Evolutionary conservation across 2,113 vertebrate genomes (phyloP), one percentile per base, ranked within the genome.

Genomic region (Pantherophis guttatus): DNA sequence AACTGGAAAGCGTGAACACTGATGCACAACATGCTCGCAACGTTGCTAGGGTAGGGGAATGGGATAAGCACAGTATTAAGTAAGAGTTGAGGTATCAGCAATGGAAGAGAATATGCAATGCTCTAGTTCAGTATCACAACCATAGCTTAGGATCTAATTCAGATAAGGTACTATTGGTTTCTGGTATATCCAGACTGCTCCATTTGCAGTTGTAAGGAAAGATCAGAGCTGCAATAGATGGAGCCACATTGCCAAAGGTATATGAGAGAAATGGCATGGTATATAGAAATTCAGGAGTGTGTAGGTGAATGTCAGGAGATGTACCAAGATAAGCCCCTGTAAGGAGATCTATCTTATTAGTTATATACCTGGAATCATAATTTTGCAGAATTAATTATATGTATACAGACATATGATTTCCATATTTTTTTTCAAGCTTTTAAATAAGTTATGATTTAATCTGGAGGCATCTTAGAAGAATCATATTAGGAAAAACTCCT

Each of bases 21-120:
- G 97, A 98, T 0, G 98, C 98, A 0, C 96, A 98, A 89, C 96
- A 97, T 0, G 97, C 97, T 12, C 98, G 97, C 93, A 97, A 98
- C 33, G 55, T 95, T 2, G 97, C 98, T 24, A 98, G 98, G 98
- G 98, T 99, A 94, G 39, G 86, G 5, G 21, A 81, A 81, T 81
- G 17, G 17, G 33, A n/a, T 15, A 65, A n/a, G 2, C 26, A 9
- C 26, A 33, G 12, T n/a, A 33, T 58, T 62, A 48, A 24, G 52
- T 59, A 59, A 26, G 44, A 10, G 58, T 52, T 23, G 85, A 62
- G 7, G 44, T 26, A 62, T 62, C 39, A 48, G 15, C 86, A 52
- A 33, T 33, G 15, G 33, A 48, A 26, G 29, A 19, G 26, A 54
- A 62, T 33, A 15, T 81, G 65, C n/a, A 19, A 10, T 24, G 12